phyloP scores from a whole-genome alignment of 2,113 vertebrate species.

The Sinocyclocheilus grahami region DNA sequence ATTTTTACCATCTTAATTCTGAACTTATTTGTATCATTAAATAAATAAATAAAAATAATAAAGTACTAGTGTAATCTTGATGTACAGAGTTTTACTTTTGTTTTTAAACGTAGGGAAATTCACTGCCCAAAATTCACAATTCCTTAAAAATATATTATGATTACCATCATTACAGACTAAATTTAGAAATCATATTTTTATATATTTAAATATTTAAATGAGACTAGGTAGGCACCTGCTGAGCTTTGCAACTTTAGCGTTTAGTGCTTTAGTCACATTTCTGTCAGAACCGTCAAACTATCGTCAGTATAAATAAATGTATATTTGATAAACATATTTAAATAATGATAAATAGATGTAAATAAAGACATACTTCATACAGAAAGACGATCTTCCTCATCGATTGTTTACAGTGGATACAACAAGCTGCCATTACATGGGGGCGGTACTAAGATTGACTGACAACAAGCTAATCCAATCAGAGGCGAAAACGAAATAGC shows the following conservation, averaged over 20 bases:
- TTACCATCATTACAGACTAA: not conserved
- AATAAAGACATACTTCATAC: conserved; percentile 63
- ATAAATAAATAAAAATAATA: not conserved
- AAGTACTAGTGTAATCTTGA: not conserved
- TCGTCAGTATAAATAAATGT: not conserved
- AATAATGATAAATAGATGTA: conserved; percentile 2
- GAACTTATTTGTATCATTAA: not conserved
- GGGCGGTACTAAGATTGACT: conserved; percentile 60
- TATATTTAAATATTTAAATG: not conserved
- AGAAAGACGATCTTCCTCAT: conserved; percentile 56
- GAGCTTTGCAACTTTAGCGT: conserved; percentile 9
- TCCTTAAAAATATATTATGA: not conserved
- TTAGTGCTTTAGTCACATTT: not conserved
- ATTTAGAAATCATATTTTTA: not conserved
- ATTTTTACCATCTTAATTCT: not conserved
- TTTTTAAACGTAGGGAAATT: not conserved
- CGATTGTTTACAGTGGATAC: conserved; percentile 56
- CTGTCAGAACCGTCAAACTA: not conserved
- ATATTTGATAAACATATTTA: conserved; percentile 1
- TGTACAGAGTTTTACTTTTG: not conserved
- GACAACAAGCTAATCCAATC: conserved; percentile 57
- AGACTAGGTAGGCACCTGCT: conserved; percentile 36
- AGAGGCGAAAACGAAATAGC: not conserved
- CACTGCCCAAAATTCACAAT: not conserved
- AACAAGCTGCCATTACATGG: not conserved